Base-by-base conservation (phyloP, 2,113 vertebrate species). In the Zingel zingel region DNA sequence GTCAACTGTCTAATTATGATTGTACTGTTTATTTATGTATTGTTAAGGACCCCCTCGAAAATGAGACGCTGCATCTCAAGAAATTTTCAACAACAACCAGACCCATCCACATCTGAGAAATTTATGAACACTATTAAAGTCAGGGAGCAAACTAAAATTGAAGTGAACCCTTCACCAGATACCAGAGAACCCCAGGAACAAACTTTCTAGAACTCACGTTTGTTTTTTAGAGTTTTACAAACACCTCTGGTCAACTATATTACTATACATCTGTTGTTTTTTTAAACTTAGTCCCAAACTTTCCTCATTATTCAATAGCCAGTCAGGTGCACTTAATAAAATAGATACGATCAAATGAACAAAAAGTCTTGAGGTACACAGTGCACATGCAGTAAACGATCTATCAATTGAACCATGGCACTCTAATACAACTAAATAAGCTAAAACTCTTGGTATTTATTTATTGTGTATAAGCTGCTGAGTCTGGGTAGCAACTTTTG, bases 401-500 rank as follows among this genome's bases (percentile, higher is more conserved):
- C 81, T 80, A 70, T 77, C 81, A 82, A 70, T 33, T 23, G 9
- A 27, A 8, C 74, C 4, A 1, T 63, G 54, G 72, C 67, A 82
- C 48, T 84, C 82, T 67, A 87, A 77, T 72, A 74, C 11, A 43
- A 10, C 39, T 43, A 11, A 43, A 43, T 43, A 43, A 43, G 10
- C 39, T 11, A 11, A 43, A 43, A 11, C 39, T 43, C 39, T 43
- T 43, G 39, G 39, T 43, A 43, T 43, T 43, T 11, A 11, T 43
- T 11, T 43, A 11, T 43, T 11, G 39, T 43, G 10, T 43, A 43
- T 43, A 43, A 0, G 10, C 10, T 11, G 39, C 39, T 43, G 2
- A 11, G 39, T 43, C 39, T 43, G 39, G 39, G 39, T 43, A 43
- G 11, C 39, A 43, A 2, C 11, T 43, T 43, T 43, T 43, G 10